These are phyloP conservation scores for Mellivora capensis DNA, from an alignment of 2,113 vertebrate species.

Conservation along the genomic window DNA sequence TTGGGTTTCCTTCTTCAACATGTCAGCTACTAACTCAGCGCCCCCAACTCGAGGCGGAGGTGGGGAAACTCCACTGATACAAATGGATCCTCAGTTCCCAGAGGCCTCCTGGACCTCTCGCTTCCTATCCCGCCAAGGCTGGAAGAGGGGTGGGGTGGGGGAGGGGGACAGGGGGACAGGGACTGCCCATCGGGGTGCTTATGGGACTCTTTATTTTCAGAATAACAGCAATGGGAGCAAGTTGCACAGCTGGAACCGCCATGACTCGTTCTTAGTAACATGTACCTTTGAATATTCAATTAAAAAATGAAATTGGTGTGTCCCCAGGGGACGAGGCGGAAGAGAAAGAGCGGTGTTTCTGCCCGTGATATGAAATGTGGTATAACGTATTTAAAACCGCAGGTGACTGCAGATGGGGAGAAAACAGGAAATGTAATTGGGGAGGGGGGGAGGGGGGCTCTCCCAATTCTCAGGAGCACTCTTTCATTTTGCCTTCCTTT, in stretches of 20 bases:
- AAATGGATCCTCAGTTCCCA: neutral
- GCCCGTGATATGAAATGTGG: constrained; percentile 58
- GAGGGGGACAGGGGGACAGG: neutral
- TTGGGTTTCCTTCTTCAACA: neutral
- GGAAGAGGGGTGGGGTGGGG: neutral
- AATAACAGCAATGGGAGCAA: constrained; percentile 1
- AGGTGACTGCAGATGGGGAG: constrained; percentile 75
- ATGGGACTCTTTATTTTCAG: constrained; percentile 3
- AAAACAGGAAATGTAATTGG: constrained; percentile 78
- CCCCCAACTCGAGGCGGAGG: neutral
- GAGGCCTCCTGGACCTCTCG: neutral
- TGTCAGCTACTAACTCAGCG: neutral
- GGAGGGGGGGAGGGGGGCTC: neutral
- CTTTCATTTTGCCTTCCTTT: constrained; percentile 50
- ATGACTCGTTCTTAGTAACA: neutral
- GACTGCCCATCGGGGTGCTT: neutral
- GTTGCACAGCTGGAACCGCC: neutral
- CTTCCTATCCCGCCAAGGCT: neutral
- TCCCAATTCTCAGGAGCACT: neutral
- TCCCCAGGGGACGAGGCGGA: constrained; percentile 31
- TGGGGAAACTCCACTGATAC: neutral
- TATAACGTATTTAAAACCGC: constrained; percentile 78
- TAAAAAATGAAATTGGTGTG: constrained; percentile 44
- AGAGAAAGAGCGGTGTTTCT: constrained; percentile 45
- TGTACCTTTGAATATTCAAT: constrained; percentile 18